Evolutionary conservation across 92 coral and sea anemone genomes (phyloP).

Genomic region (Montipora capitata): DNA sequence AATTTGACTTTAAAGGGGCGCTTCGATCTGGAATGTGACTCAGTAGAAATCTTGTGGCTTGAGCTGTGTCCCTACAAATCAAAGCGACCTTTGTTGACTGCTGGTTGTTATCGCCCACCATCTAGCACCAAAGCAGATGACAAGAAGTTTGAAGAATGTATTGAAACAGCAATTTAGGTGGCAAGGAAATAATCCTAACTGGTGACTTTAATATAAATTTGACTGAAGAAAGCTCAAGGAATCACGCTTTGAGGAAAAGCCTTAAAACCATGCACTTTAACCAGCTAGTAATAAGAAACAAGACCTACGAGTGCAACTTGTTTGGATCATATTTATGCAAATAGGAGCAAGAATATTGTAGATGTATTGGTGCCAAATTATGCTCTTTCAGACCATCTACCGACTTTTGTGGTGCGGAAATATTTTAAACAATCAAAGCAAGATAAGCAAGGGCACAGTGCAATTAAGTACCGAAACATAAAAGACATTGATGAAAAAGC

Average conservation of each 20-base stretch:
- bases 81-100: conserved; percentile 13
- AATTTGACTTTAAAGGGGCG: no score
- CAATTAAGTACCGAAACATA: conserved; percentile 32
- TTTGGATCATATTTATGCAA: conserved; percentile 75
- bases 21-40: conserved; percentile 11
- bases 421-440: conserved; percentile 28
- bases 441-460: conserved; percentile 19
- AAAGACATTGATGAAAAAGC: conserved; percentile 29
- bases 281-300: conserved; percentile 65
- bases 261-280: conserved; percentile 76
- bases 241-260: no score
- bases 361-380: conserved; percentile 31
- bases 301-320: conserved; percentile 72
- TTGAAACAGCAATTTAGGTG: conserved; percentile 3
- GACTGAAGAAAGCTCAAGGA: no score
- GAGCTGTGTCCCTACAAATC: conserved; percentile 32
- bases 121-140: conserved; percentile 20
- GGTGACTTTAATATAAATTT: no score
- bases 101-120: conserved; percentile 24
- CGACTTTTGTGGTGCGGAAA: conserved; percentile 68
- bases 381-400: conserved; percentile 73
- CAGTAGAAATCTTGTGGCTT: conserved; percentile 31
- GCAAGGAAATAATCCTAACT: no score
- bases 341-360: conserved; percentile 62
- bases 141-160: conserved; percentile 5